A percentile compares a stretch with the other conserved stretches of the same genome.
Evolutionary conservation across 2,888 invertebrate genomes (phyloP).

Genomic region (Dexiosoma caninum): DNA sequence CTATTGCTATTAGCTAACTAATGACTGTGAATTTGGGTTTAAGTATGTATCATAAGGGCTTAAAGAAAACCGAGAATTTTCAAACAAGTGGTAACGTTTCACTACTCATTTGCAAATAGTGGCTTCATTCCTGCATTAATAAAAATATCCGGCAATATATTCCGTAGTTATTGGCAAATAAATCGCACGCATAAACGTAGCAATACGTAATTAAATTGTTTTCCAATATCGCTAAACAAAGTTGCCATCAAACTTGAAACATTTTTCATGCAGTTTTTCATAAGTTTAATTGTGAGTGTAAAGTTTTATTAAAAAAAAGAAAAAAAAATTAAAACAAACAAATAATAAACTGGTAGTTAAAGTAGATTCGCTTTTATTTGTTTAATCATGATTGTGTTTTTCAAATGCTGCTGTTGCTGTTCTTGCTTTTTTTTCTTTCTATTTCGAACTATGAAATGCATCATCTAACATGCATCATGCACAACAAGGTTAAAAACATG

Average conservation of each 20-base stretch:
- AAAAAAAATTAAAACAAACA: constrained; percentile 3
- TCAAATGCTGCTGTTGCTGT: not conserved
- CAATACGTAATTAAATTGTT: too few relatives aligned
- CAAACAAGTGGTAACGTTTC: too few relatives aligned
- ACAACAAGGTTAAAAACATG: constrained; percentile 58
- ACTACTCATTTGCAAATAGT: too few relatives aligned
- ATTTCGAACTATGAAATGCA: constrained; percentile 61
- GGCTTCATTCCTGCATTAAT: too few relatives aligned
- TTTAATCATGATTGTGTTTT: constrained; percentile 50
- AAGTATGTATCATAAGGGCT: too few relatives aligned
- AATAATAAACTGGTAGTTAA: constrained; percentile 48
- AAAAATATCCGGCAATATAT: too few relatives aligned
- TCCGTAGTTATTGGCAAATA: too few relatives aligned
- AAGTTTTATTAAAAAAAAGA: not conserved
- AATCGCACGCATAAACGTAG: too few relatives aligned
- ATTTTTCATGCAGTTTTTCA: constrained; percentile 22
- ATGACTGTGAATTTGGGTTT: too few relatives aligned
- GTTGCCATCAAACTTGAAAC: not conserved
- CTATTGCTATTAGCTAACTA: too few relatives aligned
- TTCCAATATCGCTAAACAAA: too few relatives aligned
- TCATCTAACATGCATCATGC: constrained; percentile 59
- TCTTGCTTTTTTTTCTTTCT: constrained; percentile 29
- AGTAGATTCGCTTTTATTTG: constrained; percentile 60
- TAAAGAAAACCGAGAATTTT: too few relatives aligned
- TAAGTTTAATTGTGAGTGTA: constrained; percentile 29